These are phyloP conservation scores for Orchesellides sinensis DNA, from an alignment of 2,888 invertebrate species.

Conservation along the genomic window DNA sequence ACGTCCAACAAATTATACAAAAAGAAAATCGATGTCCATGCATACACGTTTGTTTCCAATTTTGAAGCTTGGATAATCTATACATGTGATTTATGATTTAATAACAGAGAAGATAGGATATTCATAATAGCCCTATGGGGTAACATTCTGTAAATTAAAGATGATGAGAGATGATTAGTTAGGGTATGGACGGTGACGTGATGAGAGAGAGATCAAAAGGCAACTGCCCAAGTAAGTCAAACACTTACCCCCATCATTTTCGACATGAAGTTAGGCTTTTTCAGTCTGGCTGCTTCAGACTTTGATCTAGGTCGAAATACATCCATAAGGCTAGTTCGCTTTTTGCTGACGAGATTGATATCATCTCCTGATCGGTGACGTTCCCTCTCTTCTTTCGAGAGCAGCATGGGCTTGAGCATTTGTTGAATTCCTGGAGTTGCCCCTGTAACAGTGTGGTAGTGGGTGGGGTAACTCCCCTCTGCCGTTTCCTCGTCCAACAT, in stretches of 20 bases:
- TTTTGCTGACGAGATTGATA: slow-evolving; percentile 67
- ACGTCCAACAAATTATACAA: no score
- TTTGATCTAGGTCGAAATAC: slow-evolving; percentile 88
- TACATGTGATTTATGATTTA: no score
- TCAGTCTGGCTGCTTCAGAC: slow-evolving; percentile 83
- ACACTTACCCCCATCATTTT: slow-evolving; percentile 80
- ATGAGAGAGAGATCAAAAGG: no score
- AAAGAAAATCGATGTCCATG: no score
- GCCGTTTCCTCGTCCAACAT: slow-evolving; percentile 76
- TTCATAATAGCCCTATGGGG: no score
- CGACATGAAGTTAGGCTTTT: slow-evolving; percentile 84
- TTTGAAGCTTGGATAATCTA: no score
- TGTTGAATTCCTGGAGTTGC: slow-evolving; percentile 82
- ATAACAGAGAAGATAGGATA: no score
- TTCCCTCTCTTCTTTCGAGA: slow-evolving; percentile 75
- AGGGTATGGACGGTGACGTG: no score
- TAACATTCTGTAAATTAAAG: no score
- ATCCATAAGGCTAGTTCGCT: slow-evolving; percentile 82
- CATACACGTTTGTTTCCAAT: no score
- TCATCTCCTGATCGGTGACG: slow-evolving; percentile 77
- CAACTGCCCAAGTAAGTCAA: no score
- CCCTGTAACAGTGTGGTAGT: slow-evolving; percentile 76
- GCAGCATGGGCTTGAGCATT: slow-evolving; percentile 72
- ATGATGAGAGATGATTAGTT: no score
- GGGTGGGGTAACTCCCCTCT: slow-evolving; percentile 69